Evolutionary conservation across 1,140 invertebrate species (phyloP), one percentile per base, ranked within the genome.

Genomic region (Bemisia tabaci): DNA sequence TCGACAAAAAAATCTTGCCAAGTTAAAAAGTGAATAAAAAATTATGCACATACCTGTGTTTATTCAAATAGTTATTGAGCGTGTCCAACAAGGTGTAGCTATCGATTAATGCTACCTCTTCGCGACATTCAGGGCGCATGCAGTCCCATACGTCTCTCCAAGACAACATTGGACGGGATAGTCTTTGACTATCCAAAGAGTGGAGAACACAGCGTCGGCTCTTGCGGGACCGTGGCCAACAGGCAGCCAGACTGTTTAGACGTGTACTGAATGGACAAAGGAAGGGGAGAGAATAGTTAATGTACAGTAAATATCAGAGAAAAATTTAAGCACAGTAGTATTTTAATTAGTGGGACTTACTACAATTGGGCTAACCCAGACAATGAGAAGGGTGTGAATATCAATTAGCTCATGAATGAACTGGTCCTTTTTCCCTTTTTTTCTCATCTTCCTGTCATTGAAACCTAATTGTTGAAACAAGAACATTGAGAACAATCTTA

Each of bases 101-200:
- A 75, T 94, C 90, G 66, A 96, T 88, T 21, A 93, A 83, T 48
- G 91, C 87, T 62, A 95, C 85, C 77, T 94, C 89, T 74, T 91
- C 88, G 65, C 87, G 82, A 72, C 92, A 95, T 60, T 88, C 85
- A 24, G 84, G 77, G 60, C 88, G 84, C 89, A 96, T 90, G 64
- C 87, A 87, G 68, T 93, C 88, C 94, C 94, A 96, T 0, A 92
- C 87, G 73, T 89, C 87, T 62, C 83, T 80, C 89, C 89, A 92
- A 0, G 85, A 83, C 62, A 83, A 82, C 33, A 68, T 33, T 22
- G 84, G 85, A 72, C 88, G 83, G 63, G 86, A 85, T 22, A 63
- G 59, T 22, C 90, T 83, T 71, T 93, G 91, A 25, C 89, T 87
- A 74, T 95, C 92, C 65, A 94, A 77, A 12, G 92, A 93, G 78